Base-by-base conservation (phyloP, 2,113 vertebrate genomes). In the Tichodroma muraria region DNA sequence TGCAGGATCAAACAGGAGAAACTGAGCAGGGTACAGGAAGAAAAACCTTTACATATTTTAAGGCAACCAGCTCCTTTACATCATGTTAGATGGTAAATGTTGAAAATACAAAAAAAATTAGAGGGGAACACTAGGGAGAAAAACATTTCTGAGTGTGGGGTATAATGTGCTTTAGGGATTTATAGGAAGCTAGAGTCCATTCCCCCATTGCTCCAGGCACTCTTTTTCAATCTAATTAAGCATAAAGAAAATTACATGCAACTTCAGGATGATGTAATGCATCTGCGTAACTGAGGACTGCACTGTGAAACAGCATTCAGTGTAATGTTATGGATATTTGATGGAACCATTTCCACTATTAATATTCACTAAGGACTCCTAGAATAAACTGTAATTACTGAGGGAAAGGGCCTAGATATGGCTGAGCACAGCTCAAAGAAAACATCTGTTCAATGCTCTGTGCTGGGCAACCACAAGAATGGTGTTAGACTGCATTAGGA, bases 301-400 rank as follows among this genome's bases (percentile, higher is more conserved):
- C 60, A 83, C 73, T 88, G 88, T 85, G 71, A 59, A 91, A 83
- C 37, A 83, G 44, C 40, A 95, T 90, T 88, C 60, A 56, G 31
- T 68, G 37, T 15, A 90, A 77, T 91, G 60, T 80, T 88, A 78
- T 83, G 68, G 80, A 88, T 93, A 90, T 93, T 88, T 91, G 76
- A 95, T 65, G 45, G 83, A 91, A 90, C 88, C 76, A 93, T 88
- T 86, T 95, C 68, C 65, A 88, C 88, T 64, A 78, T 93, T 95
- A 95, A 95, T 91, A 94, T 94, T 95, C 94, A 94, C 88, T 53
- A 45, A 94, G 52, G 52, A 92, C 90, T 94, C 82, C 90, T 95
- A 86, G 93, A 97, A 97, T 96, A 95, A 97, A 72, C 82, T 79
- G 57, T 82, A 96, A 97, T 97, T 95, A 93, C 49, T 78, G 68